Evolutionary conservation across 2,888 invertebrate species (phyloP).

Genomic region (Nymphalis polychloros): DNA sequence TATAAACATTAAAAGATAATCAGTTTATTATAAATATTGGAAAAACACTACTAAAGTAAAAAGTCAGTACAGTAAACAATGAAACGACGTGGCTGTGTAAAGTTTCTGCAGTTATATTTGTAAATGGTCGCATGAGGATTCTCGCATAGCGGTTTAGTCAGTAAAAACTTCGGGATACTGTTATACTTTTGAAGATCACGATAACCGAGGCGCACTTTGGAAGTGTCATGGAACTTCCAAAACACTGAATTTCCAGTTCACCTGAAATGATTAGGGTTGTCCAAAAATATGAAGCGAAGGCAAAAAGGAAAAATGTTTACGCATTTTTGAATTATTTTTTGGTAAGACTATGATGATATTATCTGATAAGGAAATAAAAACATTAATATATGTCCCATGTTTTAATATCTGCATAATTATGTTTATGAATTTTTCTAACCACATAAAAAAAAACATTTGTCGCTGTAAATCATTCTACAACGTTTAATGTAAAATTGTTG

Average conservation of each 20-base stretch:
- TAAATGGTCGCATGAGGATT: slow-evolving; percentile 20
- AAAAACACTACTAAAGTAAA: background rate
- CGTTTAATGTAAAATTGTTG: too few relatives aligned
- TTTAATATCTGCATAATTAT: too few relatives aligned
- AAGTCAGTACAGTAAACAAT: background rate
- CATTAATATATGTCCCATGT: too few relatives aligned
- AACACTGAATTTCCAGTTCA: slow-evolving; percentile 31
- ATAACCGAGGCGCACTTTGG: slow-evolving; percentile 22
- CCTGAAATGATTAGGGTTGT: slow-evolving; percentile 31
- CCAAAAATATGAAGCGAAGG: background rate
- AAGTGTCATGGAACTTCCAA: slow-evolving; percentile 30
- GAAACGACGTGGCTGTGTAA: slow-evolving; percentile 12
- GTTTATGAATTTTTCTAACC: too few relatives aligned
- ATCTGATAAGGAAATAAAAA: too few relatives aligned
- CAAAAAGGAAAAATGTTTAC: background rate
- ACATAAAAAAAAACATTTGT: background rate
- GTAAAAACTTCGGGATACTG: slow-evolving; percentile 21
- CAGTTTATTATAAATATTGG: too few relatives aligned
- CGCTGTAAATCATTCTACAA: too few relatives aligned
- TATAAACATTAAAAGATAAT: too few relatives aligned
- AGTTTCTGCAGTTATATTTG: slow-evolving; percentile 22
- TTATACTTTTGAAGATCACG: slow-evolving; percentile 30
- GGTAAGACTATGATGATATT: too few relatives aligned
- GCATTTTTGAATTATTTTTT: background rate
- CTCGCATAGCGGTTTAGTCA: slow-evolving; percentile 17